Evolutionary conservation across 2,888 invertebrate genomes (phyloP).

Genomic region (Caenorhabditis sp.): DNA sequence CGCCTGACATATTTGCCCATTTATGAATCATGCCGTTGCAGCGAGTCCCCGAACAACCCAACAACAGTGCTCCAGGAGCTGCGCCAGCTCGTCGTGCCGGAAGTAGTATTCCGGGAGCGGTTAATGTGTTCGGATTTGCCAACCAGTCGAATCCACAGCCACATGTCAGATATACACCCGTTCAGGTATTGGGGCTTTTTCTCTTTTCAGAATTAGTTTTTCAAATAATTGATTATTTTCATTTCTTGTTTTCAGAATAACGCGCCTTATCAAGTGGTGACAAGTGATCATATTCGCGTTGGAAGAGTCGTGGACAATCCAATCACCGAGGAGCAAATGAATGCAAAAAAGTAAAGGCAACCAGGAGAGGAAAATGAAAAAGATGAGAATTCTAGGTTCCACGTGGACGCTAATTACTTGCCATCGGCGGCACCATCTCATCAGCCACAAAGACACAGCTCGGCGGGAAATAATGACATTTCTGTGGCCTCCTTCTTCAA

Average conservation of each 20-base stretch:
- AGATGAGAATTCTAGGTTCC: constrained; percentile 26
- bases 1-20: constrained; percentile 27
- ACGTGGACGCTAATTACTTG: constrained; percentile 55
- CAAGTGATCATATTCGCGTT: constrained; percentile 56
- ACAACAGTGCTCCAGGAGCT: constrained; percentile 55
- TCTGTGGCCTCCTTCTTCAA: constrained; percentile 68
- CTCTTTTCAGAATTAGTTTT: too few species aligned
- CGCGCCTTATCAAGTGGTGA: constrained; percentile 59
- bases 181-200: too few species aligned
- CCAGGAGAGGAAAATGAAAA: neutral
- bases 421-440: constrained; percentile 54
- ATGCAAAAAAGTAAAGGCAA: constrained; percentile 56
- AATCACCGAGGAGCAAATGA: constrained; percentile 62
- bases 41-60: constrained; percentile 52
- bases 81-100: constrained; percentile 26
- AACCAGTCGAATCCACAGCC: constrained; percentile 34
- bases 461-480: constrained; percentile 24
- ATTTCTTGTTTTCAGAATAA: constrained; percentile 43
- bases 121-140: constrained; percentile 58
- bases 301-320: constrained; percentile 63
- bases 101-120: constrained; percentile 60
- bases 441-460: constrained; percentile 48
- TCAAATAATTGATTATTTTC: too few species aligned
- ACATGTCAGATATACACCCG: constrained; percentile 46
- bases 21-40: constrained; percentile 48